Evolutionary conservation across 2,888 invertebrate genomes (phyloP).

Genomic region (Cephonodes hylas): DNA sequence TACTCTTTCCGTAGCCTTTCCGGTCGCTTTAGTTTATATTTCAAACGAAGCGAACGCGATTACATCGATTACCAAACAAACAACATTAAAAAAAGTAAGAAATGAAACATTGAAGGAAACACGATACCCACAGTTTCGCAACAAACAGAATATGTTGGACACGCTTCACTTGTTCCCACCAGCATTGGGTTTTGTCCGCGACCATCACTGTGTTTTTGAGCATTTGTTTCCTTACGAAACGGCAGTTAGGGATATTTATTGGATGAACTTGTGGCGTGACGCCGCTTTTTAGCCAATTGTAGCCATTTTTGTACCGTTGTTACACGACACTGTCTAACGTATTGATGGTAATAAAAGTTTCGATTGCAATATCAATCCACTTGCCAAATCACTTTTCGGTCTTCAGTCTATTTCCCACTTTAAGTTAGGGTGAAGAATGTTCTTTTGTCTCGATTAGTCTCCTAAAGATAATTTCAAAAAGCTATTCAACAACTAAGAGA

Average conservation of each 20-base stretch:
- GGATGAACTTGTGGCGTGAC: constrained; percentile 74
- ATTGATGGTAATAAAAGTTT: constrained; percentile 59
- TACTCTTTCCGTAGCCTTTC: constrained; percentile 20
- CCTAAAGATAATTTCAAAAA: no score
- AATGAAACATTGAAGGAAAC: constrained; percentile 52
- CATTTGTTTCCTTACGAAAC: constrained; percentile 76
- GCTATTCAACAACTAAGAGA: no score
- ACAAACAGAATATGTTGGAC: constrained; percentile 74
- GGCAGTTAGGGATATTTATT: constrained; percentile 80
- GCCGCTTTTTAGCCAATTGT: constrained; percentile 73
- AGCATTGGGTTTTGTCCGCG: constrained; percentile 68
- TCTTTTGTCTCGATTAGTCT: no score
- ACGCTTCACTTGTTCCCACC: constrained; percentile 68
- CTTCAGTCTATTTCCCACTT: not conserved
- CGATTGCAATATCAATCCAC: constrained; percentile 48
- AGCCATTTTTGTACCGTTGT: constrained; percentile 59
- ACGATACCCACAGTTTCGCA: constrained; percentile 61
- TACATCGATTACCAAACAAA: constrained; percentile 48
- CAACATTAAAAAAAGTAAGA: constrained; percentile 51
- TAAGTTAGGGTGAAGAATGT: not conserved
- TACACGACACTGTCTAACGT: constrained; percentile 44
- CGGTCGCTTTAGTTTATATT: constrained; percentile 26
- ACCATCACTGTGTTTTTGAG: constrained; percentile 76
- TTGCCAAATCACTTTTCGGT: constrained; percentile 24
- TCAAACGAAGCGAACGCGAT: constrained; percentile 26